Base-by-base conservation (phyloP, 2,888 invertebrate species). In the Congeria kusceri region DNA sequence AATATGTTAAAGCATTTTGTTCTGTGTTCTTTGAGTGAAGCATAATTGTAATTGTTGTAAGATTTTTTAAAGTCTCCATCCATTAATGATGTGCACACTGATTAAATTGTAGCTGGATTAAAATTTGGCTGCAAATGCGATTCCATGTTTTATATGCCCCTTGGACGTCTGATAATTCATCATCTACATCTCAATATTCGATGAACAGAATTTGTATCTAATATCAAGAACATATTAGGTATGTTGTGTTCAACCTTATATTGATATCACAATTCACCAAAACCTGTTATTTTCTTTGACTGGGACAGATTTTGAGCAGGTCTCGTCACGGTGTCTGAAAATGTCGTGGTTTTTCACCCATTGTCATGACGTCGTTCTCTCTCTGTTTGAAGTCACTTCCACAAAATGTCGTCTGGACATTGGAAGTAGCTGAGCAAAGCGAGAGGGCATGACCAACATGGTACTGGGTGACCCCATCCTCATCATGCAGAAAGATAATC, bases 301-400 rank as follows among this genome's bases (percentile, higher is more conserved):
- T 28, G 13, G 70, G 61, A 66, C 68, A 57, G 80, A 80, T 72
- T 71, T 76, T 80, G 80, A 80, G 80, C 80, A 80, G 76, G 63
- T 80, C 75, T 69, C 29, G 47, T 56, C 65, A 47, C 23, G 32
- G 15, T 3, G 56, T 75, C 65, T 67, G 72, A 39, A 66, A 25
- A 49, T 9, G 67, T 25, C 44, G 49, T 63, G 75, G 63, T 72
- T 67, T 70, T 80, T 71, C 77, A 71, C 66, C 62, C 44, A 28
- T 44, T 25, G 27, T 15, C 61, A 32, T 18, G 47, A 44, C 39
- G 29, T 56, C 47, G 9, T 25, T 75, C 64, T 61, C 68, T 76
- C 65, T 80, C 71, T 56, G 72, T 71, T 75, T 80, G 80, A 80
- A 62, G 68, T 71, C 74, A 39, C 67, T 67, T 57, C 61, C 56